Percentiles rank a stretch among this genome's conserved stretches.
Evolutionary conservation across 2,888 invertebrate species (phyloP).

Genomic region (Frankliniella intonsa): DNA sequence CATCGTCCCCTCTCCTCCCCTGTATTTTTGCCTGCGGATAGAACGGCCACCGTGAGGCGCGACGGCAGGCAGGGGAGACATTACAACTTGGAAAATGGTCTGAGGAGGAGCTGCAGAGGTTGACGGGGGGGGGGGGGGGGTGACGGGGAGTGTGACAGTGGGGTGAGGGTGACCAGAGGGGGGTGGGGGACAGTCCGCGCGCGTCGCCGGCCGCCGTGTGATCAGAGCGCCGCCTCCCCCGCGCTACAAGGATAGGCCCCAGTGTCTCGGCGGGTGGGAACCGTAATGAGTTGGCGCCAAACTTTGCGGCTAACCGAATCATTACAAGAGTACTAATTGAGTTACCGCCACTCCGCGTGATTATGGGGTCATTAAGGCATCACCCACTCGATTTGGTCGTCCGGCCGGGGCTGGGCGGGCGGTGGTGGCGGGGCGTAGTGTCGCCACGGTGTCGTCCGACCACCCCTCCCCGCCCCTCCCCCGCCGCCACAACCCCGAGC

Average conservation of each 20-base stretch:
- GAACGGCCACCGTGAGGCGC: not conserved
- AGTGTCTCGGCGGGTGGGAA: not conserved
- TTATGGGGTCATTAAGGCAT: not conserved
- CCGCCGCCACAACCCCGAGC: too few species aligned
- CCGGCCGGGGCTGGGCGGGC: too few species aligned
- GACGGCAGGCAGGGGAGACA: too few species aligned
- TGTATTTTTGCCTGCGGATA: not conserved
- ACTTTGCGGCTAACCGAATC: not conserved
- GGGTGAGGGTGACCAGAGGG: too few species aligned
- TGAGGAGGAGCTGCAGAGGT: too few species aligned
- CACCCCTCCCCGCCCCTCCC: too few species aligned
- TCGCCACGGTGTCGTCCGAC: too few species aligned
- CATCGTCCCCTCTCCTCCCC: too few species aligned
- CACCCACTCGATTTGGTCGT: too few species aligned
- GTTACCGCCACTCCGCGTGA: not conserved
- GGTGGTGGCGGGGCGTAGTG: too few species aligned
- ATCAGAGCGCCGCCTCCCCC: not conserved
- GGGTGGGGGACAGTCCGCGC: not conserved
- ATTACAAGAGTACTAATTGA: conserved; percentile 16
- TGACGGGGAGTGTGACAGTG: not conserved
- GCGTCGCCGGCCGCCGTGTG: not conserved
- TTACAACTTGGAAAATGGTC: too few species aligned
- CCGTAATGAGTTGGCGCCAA: not conserved
- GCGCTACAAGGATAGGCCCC: not conserved
- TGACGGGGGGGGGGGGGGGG: not conserved